Evolutionary conservation across 1,140 invertebrate genomes (phyloP), one percentile per base, ranked within the genome.

Genomic region (Diorhabda carinulata): DNA sequence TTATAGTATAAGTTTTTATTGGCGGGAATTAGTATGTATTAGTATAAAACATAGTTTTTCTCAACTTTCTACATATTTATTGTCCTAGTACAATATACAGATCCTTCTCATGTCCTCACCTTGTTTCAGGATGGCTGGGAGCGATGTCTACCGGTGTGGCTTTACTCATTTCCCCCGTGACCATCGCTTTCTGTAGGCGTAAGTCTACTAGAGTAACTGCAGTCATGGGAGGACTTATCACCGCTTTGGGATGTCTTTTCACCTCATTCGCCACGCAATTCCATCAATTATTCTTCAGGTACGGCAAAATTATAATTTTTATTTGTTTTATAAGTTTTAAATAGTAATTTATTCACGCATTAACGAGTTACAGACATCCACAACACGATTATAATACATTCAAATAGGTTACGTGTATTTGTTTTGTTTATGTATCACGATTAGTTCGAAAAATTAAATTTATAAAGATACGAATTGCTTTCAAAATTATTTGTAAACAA

Each of bases 261-360:
- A 93, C 92, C 4, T 91, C 89, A 42, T 96, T 96, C 79, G 93
- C 93, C 6, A 90, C 89, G 41, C 91, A 94, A 79, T 93, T 94
- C 79, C 92, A 95, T 82, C 94, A 96, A 78, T 84, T 95, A 43
- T 94, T 93, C 84, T 92, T 95, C 85, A 94, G 92, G 82, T 95
- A 93, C 10, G 58, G 41, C 41, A 25, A 60, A 56, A 56, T 56
- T 56, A 56, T 7, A 7, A 56, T 56, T 56, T 56, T n/a, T 56
- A n/a, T 56, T 56, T 7, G n/a, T 56, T 56, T 56, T 56, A 56
- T 56, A 56, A 7, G n/a, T 56, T 56, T 56, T 56, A 7, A 56
- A 56, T n/a, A 56, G 6, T 1, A 56, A n/a, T n/a, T 56, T 56
- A 7, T 56, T n/a, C 2, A 56, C 52, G 52, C 6, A 56, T n/a